Evolutionary conservation across 1,140 invertebrate species (phyloP).

Genomic region (Drosophila persimilis): DNA sequence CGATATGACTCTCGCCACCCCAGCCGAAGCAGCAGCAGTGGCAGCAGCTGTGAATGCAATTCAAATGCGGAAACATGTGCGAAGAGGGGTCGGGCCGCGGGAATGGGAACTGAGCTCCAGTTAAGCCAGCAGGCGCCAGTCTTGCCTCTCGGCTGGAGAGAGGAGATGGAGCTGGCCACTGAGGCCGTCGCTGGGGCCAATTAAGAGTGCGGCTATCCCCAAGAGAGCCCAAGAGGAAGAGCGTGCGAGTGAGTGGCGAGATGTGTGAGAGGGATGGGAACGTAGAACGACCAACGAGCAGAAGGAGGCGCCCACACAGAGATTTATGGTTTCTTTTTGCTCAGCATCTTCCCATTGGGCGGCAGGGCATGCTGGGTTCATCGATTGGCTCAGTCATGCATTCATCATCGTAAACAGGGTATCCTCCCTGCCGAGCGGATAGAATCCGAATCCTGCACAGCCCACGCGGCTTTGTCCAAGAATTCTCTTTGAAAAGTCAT

Average conservation of each 20-base stretch:
- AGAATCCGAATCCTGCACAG: conserved; percentile 16
- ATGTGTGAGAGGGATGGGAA: neutral
- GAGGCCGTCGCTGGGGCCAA: conserved; percentile 35
- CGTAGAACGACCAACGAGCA: neutral
- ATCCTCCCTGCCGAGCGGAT: neutral
- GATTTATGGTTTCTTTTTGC: conserved; percentile 42
- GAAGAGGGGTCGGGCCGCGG: neutral
- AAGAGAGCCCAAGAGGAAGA: neutral
- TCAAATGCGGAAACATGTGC: conserved; percentile 47
- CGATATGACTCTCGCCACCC: conserved; percentile 16
- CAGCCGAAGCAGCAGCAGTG: too few relatives aligned
- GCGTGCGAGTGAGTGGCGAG: neutral
- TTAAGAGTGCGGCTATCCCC: conserved; percentile 29
- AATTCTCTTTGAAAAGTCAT: conserved; percentile 1
- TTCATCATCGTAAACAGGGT: too few relatives aligned
- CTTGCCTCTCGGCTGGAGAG: neutral
- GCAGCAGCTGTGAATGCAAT: conserved; percentile 42
- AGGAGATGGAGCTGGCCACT: neutral
- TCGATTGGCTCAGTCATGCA: neutral
- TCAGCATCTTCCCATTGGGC: conserved; percentile 15
- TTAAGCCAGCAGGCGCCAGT: conserved; percentile 31
- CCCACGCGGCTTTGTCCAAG: conserved; percentile 40
- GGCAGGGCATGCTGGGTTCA: conserved; percentile 24
- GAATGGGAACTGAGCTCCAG: conserved; percentile 25
- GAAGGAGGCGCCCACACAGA: conserved; percentile 41